phyloP scores from a whole-genome alignment of 2,888 invertebrate species.

The Lasioglossum malachurum region DNA sequence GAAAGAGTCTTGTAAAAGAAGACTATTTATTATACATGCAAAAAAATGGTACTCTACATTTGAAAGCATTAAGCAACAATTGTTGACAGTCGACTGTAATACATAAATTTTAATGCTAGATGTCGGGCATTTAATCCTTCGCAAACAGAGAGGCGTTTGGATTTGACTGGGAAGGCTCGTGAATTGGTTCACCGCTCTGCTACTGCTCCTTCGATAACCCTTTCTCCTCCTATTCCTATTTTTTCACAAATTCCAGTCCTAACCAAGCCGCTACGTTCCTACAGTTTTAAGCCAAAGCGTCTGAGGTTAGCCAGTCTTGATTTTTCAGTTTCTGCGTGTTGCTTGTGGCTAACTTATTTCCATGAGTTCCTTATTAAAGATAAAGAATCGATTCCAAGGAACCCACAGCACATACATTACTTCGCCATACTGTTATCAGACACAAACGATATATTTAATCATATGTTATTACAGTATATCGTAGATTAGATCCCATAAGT shows the following conservation, averaged over 20 bases:
- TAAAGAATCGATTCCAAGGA: constrained; percentile 45
- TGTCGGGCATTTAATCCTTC: constrained; percentile 84
- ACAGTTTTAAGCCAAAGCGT: constrained; percentile 83
- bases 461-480: constrained; percentile 13
- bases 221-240: constrained; percentile 75
- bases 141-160: constrained; percentile 79
- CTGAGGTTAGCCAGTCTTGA: constrained; percentile 82
- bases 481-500: constrained; percentile 5
- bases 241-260: constrained; percentile 79
- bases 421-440: constrained; percentile 16
- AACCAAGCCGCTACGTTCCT: constrained; percentile 82
- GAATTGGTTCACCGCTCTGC: constrained; percentile 81
- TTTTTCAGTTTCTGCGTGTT: constrained; percentile 74
- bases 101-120: constrained; percentile 77
- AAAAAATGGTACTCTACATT: constrained; percentile 14
- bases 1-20: background rate
- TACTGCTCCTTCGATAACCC: constrained; percentile 80
- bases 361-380: constrained; percentile 38
- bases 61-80: constrained; percentile 1
- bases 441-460: constrained; percentile 8
- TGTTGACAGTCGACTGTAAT: constrained; percentile 57
- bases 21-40: constrained; percentile 6
- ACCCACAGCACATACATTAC: constrained; percentile 38
- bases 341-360: constrained; percentile 73
- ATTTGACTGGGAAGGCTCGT: constrained; percentile 76